Evolutionary conservation across 2,113 vertebrate species (phyloP).

Genomic region (Rhegmatorhina hoffmannsi): DNA sequence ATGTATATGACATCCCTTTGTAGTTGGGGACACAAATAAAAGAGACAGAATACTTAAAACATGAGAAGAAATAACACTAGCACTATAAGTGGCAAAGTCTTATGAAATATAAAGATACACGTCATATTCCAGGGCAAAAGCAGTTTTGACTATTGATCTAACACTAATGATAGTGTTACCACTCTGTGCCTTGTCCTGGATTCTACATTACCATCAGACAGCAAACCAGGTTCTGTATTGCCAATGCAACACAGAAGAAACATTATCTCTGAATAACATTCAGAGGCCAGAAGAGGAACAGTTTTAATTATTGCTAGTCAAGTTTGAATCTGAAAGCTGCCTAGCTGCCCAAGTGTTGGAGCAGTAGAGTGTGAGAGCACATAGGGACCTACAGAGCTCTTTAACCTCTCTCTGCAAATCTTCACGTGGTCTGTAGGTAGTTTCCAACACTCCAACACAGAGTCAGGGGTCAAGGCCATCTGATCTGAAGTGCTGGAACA

Average conservation of each 20-base stretch:
- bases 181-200: background rate
- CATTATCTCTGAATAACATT: background rate
- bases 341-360: background rate
- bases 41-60: background rate
- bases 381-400: background rate
- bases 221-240: background rate
- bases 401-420: background rate
- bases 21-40: background rate
- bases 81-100: background rate
- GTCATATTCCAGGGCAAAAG: background rate
- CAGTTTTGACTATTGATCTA: background rate
- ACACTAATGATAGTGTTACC: background rate
- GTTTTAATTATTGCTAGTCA: background rate
- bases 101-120: background rate
- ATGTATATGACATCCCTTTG: background rate
- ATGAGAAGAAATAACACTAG: background rate
- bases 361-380: background rate
- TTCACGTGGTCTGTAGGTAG: background rate
- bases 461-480: background rate
- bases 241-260: background rate
- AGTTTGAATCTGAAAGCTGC: background rate
- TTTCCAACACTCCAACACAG: background rate
- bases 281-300: background rate
- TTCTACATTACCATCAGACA: background rate
- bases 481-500: background rate